Percentiles rank a stretch among this genome's conserved stretches.
Conservation (phyloP, 2,113 vertebrate species). For the Antidorcas marsupialis region DNA sequence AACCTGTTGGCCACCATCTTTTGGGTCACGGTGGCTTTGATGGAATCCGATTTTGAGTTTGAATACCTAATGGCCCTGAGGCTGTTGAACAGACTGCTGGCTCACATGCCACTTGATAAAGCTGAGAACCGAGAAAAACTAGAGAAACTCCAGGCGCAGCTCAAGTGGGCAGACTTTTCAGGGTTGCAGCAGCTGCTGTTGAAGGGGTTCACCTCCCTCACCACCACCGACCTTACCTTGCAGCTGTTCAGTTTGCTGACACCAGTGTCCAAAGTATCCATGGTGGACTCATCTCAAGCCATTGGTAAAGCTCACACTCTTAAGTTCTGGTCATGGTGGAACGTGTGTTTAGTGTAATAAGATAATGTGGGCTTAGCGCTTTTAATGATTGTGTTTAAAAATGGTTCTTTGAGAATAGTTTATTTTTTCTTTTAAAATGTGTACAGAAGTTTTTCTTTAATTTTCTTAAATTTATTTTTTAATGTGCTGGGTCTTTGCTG, state of each 20-base stretch:
- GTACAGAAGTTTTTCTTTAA: neutral
- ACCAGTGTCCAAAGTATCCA: conserved; percentile 93
- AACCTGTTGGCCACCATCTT: conserved; percentile 96
- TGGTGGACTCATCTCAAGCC: conserved; percentile 97
- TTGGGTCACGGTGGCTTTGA: conserved; percentile 96
- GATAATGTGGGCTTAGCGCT: neutral
- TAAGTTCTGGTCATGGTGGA: neutral
- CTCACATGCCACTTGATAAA: conserved; percentile 94
- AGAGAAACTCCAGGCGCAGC: conserved; percentile 96
- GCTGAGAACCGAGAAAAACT: conserved; percentile 95
- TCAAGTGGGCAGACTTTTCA: conserved; percentile 96
- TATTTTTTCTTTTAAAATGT: neutral
- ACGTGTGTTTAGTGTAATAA: neutral
- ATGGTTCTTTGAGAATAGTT: neutral
- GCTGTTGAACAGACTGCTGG: conserved; percentile 92
- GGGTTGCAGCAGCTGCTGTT: conserved; percentile 96
- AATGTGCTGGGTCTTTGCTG: neutral
- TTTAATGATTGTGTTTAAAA: neutral
- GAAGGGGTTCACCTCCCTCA: conserved; percentile 96
- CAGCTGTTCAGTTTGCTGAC: conserved; percentile 97
- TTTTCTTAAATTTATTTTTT: neutral
- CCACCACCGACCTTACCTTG: conserved; percentile 94
- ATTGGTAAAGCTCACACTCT: conserved; percentile 84
- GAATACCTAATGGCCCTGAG: conserved; percentile 97
- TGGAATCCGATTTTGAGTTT: conserved; percentile 99